Conservation (phyloP, 1,140 invertebrate species). For the Asobara japonica region DNA sequence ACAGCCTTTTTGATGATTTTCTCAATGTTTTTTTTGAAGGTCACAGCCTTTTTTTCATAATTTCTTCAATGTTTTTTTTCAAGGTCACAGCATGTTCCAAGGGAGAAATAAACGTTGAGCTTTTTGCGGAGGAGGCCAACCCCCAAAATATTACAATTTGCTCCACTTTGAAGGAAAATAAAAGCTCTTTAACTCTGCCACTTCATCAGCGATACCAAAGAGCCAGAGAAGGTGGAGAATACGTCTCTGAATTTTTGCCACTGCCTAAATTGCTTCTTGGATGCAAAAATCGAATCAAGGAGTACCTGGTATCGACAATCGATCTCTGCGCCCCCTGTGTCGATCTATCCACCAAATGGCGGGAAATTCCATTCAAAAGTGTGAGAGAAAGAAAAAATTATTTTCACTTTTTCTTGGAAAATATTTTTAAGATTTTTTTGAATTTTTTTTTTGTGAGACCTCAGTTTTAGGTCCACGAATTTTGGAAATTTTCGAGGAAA, state of each 20-base stretch:
- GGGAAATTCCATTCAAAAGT: slow-evolving; percentile 50
- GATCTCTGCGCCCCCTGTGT: slow-evolving; percentile 53
- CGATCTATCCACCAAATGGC: slow-evolving; percentile 50
- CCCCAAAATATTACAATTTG: slow-evolving; percentile 56
- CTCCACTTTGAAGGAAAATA: slow-evolving; percentile 31
- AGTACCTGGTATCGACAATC: slow-evolving; percentile 50
- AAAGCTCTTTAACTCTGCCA: slow-evolving; percentile 46
- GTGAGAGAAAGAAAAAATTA: slow-evolving; percentile 41
- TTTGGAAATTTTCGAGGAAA: too few relatives aligned
- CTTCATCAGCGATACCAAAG: slow-evolving; percentile 62
- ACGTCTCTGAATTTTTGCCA: slow-evolving; percentile 46
- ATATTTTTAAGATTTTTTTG: neutral
- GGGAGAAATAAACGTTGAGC: slow-evolving; percentile 57
- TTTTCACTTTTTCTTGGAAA: neutral
- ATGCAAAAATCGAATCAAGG: slow-evolving; percentile 50
- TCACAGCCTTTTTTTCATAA: too few relatives aligned
- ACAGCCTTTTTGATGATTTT: too few relatives aligned
- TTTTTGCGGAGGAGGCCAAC: slow-evolving; percentile 55
- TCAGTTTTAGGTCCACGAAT: too few relatives aligned
- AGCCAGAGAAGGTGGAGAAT: slow-evolving; percentile 42
- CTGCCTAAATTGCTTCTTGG: slow-evolving; percentile 52
- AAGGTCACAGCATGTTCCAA: slow-evolving; percentile 51
- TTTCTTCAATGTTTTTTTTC: too few relatives aligned
- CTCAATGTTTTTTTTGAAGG: too few relatives aligned
- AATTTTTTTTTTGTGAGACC: too few relatives aligned